phyloP scores from a whole-genome alignment of 2,888 invertebrate species.

The Cosmopolites sordidus region DNA sequence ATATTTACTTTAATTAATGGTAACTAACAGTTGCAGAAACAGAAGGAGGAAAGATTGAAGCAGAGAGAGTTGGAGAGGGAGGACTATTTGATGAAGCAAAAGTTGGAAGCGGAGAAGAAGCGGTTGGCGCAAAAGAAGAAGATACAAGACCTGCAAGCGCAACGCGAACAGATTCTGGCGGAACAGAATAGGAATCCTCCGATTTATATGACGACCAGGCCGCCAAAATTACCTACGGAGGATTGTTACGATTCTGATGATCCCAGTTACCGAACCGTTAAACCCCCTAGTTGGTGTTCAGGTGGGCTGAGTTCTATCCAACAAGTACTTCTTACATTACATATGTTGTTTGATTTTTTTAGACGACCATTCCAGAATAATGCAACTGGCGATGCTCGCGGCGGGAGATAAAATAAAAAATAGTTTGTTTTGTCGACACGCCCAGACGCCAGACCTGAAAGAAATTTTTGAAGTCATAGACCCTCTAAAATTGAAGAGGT shows the following conservation, averaged over 20 bases:
- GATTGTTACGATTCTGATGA: constrained; percentile 58
- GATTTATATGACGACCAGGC: constrained; percentile 36
- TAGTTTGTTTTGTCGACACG: constrained; percentile 58
- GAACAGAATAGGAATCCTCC: constrained; percentile 41
- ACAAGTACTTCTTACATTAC: no score
- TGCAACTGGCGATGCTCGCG: constrained; percentile 21
- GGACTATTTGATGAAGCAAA: constrained; percentile 49
- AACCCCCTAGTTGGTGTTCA: constrained; percentile 48
- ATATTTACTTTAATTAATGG: no score
- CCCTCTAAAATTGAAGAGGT: constrained; percentile 58
- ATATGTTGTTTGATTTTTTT: constrained; percentile 30
- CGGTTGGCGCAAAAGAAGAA: constrained; percentile 25
- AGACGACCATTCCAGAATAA: constrained; percentile 38
- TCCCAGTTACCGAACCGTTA: constrained; percentile 44
- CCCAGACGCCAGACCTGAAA: constrained; percentile 61
- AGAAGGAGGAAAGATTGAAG: constrained; percentile 25
- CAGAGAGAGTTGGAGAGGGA: constrained; percentile 38
- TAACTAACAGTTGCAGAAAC: constrained; percentile 14
- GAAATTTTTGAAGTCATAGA: constrained; percentile 67
- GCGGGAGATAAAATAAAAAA: constrained; percentile 48
- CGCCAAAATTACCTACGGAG: constrained; percentile 48
- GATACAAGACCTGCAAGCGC: constrained; percentile 36
- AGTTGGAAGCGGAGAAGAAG: constrained; percentile 48
- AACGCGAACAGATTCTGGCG: constrained; percentile 44
- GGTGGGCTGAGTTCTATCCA: constrained; percentile 40